A percentile compares a stretch with the other conserved stretches of the same genome.
These are phyloP conservation scores for Glaucopsyche alexis DNA, from an alignment of 2,888 invertebrate species.

Conservation along the genomic window DNA sequence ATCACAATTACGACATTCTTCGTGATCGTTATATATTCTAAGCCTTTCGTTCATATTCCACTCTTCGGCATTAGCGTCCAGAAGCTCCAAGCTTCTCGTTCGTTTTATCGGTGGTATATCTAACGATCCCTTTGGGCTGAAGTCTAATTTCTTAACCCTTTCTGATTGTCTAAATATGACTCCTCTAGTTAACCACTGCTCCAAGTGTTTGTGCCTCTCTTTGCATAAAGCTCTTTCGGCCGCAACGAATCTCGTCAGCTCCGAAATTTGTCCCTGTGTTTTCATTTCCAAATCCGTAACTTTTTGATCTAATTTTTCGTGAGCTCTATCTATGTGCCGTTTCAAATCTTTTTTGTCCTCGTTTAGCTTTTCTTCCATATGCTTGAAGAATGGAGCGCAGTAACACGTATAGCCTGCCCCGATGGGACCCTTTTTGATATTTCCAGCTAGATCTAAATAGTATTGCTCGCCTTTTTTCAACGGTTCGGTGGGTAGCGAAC, in stretches of 20 bases:
- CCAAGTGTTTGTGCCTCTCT: slow-evolving; percentile 83
- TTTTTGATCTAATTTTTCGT: slow-evolving; percentile 88
- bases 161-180: slow-evolving; percentile 80
- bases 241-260: slow-evolving; percentile 83
- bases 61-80: slow-evolving; percentile 74
- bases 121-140: slow-evolving; percentile 74
- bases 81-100: slow-evolving; percentile 85
- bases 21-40: slow-evolving; percentile 63
- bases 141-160: slow-evolving; percentile 67
- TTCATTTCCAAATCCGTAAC: slow-evolving; percentile 88
- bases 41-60: slow-evolving; percentile 64
- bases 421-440: slow-evolving; percentile 96
- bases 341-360: slow-evolving; percentile 89
- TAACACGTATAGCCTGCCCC: slow-evolving; percentile 96
- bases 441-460: slow-evolving; percentile 95
- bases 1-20: slow-evolving; percentile 58
- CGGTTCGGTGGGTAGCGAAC: slow-evolving; percentile 92
- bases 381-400: slow-evolving; percentile 94
- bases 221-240: slow-evolving; percentile 82
- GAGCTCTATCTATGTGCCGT: slow-evolving; percentile 88
- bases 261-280: slow-evolving; percentile 86
- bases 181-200: slow-evolving; percentile 85
- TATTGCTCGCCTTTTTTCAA: slow-evolving; percentile 94
- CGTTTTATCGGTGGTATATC: slow-evolving; percentile 82
- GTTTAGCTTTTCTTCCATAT: slow-evolving; percentile 91